phyloP scores from a whole-genome alignment of 2,888 invertebrate genomes.

The Apamea crenata region DNA sequence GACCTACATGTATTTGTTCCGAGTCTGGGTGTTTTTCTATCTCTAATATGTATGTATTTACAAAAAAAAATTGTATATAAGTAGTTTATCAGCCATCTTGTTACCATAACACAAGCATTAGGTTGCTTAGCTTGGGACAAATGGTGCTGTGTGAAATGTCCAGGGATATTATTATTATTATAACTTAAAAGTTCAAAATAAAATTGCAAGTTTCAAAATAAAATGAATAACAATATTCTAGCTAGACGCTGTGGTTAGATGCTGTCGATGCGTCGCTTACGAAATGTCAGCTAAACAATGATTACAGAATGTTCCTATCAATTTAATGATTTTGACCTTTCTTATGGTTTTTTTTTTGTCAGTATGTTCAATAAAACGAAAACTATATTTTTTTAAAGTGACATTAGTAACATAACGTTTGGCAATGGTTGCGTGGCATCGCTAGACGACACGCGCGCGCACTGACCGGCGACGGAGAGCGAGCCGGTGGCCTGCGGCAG shows the following conservation, averaged over 20 bases:
- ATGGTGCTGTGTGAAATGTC: no score
- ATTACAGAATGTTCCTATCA: background rate
- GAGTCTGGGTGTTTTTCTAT: no score
- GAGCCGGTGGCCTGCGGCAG: slow-evolving; percentile 93
- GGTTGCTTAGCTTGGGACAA: no score
- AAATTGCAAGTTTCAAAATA: background rate
- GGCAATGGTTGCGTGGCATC: background rate
- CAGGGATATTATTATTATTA: no score
- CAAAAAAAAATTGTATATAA: no score
- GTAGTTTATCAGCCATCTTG: no score
- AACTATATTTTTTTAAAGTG: background rate
- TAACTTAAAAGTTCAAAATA: background rate
- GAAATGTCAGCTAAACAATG: background rate
- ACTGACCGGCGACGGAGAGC: slow-evolving; percentile 87
- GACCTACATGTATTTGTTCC: no score
- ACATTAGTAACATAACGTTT: background rate
- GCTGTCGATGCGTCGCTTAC: background rate
- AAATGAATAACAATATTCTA: background rate
- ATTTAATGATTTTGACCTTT: background rate
- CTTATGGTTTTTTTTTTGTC: background rate
- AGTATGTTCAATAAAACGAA: no score
- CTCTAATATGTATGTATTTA: no score
- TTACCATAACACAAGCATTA: no score
- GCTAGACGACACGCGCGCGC: background rate
- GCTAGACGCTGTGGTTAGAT: background rate